Conservation (phyloP, 2,113 vertebrate species). For the Protobothrops flavoviridis region DNA sequence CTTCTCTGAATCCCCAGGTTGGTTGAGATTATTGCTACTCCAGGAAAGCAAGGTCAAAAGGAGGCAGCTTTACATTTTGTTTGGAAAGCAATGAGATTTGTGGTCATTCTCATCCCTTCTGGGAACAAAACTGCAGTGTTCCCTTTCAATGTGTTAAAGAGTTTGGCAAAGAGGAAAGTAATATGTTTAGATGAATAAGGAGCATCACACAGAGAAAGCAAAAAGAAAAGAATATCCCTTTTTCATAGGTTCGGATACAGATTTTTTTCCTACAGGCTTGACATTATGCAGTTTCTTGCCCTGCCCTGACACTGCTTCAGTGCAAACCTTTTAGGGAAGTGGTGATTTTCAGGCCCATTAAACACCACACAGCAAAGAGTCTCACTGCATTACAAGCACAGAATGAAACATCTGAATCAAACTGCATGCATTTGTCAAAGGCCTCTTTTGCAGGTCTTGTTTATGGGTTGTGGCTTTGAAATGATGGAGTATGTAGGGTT, state of each 20-base stretch:
- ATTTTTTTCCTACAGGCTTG: slow-evolving; percentile 51
- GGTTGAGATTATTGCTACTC: slow-evolving; percentile 31
- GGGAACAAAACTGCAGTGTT: slow-evolving; percentile 22
- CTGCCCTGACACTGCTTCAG: slow-evolving; percentile 39
- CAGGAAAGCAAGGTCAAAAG: slow-evolving; percentile 27
- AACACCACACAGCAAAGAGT: slow-evolving; percentile 53
- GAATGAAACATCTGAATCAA: slow-evolving; percentile 32
- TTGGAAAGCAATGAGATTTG: slow-evolving; percentile 36
- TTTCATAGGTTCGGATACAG: slow-evolving; percentile 57
- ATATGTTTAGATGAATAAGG: slow-evolving; percentile 51
- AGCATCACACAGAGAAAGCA: slow-evolving; percentile 41
- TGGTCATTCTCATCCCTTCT: slow-evolving; percentile 53
- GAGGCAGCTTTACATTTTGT: slow-evolving; percentile 36
- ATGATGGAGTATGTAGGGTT: background rate
- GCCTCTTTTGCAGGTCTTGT: slow-evolving; percentile 2
- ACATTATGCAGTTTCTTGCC: slow-evolving; percentile 36
- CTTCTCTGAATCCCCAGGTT: slow-evolving; percentile 30
- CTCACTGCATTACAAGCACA: slow-evolving; percentile 32
- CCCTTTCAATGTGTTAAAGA: slow-evolving; percentile 56
- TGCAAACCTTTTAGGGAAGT: slow-evolving; percentile 32
- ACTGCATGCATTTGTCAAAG: background rate
- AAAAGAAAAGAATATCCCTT: background rate
- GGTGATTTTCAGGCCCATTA: slow-evolving; percentile 58
- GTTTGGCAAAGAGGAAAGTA: slow-evolving; percentile 55
- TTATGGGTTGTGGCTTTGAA: background rate